Evolutionary conservation across 2,113 vertebrate genomes (phyloP).

Genomic region (Tenebrosternarchus preto): DNA sequence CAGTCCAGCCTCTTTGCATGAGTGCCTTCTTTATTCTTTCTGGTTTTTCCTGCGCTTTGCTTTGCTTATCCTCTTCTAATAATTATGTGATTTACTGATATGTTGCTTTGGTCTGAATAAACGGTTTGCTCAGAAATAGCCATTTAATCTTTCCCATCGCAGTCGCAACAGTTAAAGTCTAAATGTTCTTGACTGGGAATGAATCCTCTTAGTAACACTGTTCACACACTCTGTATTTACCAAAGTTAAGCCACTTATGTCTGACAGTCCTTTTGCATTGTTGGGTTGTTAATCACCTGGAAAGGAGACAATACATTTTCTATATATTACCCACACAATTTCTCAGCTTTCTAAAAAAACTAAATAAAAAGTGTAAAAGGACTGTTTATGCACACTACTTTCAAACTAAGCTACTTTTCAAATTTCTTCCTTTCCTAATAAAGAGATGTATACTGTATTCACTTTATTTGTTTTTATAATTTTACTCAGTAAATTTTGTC

Average conservation of each 20-base stretch:
- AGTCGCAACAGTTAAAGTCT: too few relatives aligned
- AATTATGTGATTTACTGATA: too few relatives aligned
- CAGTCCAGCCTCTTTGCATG: constrained; percentile 6
- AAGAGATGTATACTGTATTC: background rate
- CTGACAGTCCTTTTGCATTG: background rate
- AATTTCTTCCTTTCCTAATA: background rate
- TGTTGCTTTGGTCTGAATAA: too few relatives aligned
- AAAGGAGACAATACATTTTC: too few relatives aligned
- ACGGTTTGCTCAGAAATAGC: too few relatives aligned
- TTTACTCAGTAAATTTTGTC: too few relatives aligned
- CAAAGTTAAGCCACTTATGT: background rate
- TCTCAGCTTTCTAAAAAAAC: background rate
- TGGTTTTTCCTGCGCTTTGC: background rate
- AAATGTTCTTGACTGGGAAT: background rate
- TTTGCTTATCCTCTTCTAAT: background rate
- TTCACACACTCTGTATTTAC: background rate
- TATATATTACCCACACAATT: background rate
- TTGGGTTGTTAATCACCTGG: background rate
- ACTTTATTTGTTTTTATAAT: background rate
- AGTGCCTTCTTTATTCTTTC: background rate
- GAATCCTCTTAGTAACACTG: background rate
- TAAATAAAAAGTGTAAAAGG: constrained; percentile 6
- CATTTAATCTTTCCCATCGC: too few relatives aligned
- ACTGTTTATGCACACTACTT: background rate
- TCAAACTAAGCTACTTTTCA: background rate